These are phyloP conservation scores for Ameiurus melas DNA, from an alignment of 2,113 vertebrate species.

Conservation along the genomic window DNA sequence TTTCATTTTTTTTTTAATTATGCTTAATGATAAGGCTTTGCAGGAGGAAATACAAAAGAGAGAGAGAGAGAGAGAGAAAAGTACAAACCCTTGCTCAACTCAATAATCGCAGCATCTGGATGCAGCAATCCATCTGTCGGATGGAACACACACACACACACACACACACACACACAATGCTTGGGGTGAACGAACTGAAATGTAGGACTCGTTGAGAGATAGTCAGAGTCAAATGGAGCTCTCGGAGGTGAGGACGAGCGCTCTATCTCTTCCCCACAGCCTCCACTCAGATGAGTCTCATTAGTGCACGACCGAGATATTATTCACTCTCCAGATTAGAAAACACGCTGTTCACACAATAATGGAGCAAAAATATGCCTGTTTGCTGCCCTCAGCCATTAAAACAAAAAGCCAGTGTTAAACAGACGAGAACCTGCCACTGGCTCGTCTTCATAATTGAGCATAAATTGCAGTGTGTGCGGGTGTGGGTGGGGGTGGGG, in stretches of 20 bases:
- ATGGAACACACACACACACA: background rate
- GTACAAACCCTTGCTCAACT: background rate
- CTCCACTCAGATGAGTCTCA: slow-evolving; percentile 46
- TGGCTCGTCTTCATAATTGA: background rate
- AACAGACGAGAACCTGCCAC: slow-evolving; percentile 43
- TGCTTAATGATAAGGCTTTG: background rate
- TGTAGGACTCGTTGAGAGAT: slow-evolving; percentile 43
- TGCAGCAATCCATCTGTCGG: background rate
- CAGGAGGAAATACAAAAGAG: background rate
- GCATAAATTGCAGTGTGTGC: background rate
- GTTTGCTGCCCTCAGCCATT: slow-evolving; percentile 32
- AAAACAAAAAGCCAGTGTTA: slow-evolving; percentile 49
- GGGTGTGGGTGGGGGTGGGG: background rate
- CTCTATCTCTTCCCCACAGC: slow-evolving; percentile 53
- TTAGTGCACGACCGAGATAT: slow-evolving; percentile 47
- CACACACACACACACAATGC: background rate
- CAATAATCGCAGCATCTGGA: background rate
- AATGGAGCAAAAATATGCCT: slow-evolving; percentile 36
- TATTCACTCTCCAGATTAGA: slow-evolving; percentile 41
- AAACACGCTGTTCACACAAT: slow-evolving; percentile 41
- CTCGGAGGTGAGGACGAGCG: background rate
- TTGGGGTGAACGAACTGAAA: slow-evolving; percentile 38
- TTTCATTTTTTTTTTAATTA: background rate
- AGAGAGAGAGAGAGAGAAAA: background rate
- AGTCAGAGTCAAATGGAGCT: slow-evolving; percentile 12